Base-by-base conservation (phyloP, 2,888 invertebrate species). In the Diaphora mendica region DNA sequence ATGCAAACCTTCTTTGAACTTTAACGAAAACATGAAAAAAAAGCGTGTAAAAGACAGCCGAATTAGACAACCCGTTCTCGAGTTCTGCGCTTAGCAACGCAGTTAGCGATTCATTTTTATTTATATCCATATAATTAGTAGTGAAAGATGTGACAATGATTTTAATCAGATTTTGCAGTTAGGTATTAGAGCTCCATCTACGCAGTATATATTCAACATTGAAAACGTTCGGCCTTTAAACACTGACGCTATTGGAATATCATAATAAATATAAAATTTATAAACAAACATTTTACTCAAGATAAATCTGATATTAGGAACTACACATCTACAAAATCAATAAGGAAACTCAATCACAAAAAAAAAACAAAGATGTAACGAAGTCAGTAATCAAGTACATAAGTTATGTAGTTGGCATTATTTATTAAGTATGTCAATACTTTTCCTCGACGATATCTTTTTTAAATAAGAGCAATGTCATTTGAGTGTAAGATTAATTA, bases 361-460 rank as follows among this genome's bases (percentile, higher is more conserved):
- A 71, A 74, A 72, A 71, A 75, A 74, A 73, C 70, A 77, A 55
- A 75, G 70, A 35, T 0, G 65, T 68, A 51, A 62, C 30, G n/a
- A 30, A 26, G 15, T 70, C 42, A 64, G 72, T 76, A 74, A 51
- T 20, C 23, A 70, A 78, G 72, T 73, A 78, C 77, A 20, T 20
- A 48, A 48, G 48, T 48, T 48, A 48, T 48, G 20, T 48, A 73
- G 59, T 65, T 68, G 44, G 69, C 51, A 66, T 68, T 72, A 65
- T 66, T 59, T 70, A 75, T 72, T 67, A 68, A 71, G 67, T 74
- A 69, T 69, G 74, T 76, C 79, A 74, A 68, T 77, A 59, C 75
- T 81, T 83, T 79, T 74, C 73, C 79, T 72, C 75, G 76, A 76
- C 48, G 77, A 68, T 82, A 86, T 78, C 86, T 88, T 80, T 20